These are phyloP conservation scores for Timema podura DNA, from an alignment of 2,888 invertebrate species.

Conservation along the genomic window DNA sequence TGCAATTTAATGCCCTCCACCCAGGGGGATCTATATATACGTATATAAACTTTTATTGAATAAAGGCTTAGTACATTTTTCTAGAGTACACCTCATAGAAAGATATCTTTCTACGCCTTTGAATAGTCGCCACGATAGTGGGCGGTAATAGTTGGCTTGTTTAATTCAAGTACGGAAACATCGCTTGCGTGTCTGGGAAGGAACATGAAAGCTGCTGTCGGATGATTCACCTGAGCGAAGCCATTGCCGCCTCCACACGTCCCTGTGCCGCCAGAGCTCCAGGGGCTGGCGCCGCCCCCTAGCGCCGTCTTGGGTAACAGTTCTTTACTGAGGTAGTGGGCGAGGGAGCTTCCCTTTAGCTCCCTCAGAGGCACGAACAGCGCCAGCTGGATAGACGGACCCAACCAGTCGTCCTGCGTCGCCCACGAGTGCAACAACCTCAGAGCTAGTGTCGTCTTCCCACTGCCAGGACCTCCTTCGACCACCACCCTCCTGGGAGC, in stretches of 20 bases:
- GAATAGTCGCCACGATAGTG: too few relatives aligned
- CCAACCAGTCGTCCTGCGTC: slow-evolving; percentile 41
- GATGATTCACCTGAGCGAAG: slow-evolving; percentile 28
- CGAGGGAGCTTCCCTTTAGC: slow-evolving; percentile 46
- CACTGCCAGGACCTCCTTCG: slow-evolving; percentile 52
- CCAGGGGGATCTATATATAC: too few relatives aligned
- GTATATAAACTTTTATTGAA: too few relatives aligned
- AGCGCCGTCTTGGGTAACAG: slow-evolving; percentile 46
- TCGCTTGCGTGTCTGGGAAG: too few relatives aligned
- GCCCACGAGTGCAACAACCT: slow-evolving; percentile 55
- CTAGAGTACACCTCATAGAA: too few relatives aligned
- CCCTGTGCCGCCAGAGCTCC: slow-evolving; percentile 31
- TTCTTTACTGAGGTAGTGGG: slow-evolving; percentile 41
- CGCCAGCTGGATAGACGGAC: slow-evolving; percentile 48
- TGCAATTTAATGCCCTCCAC: too few relatives aligned
- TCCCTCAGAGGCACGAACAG: slow-evolving; percentile 52
- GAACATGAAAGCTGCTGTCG: too few relatives aligned
- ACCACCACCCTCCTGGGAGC: slow-evolving; percentile 51
- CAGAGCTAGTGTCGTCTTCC: slow-evolving; percentile 50
- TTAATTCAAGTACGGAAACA: too few relatives aligned
- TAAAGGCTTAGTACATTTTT: too few relatives aligned
- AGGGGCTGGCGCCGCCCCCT: slow-evolving; percentile 23
- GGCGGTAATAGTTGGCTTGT: too few relatives aligned
- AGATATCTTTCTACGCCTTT: too few relatives aligned
- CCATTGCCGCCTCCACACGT: slow-evolving; percentile 32